Base-by-base conservation (phyloP, 2,888 invertebrate species). In the Zaprionus obscuricornis region DNA sequence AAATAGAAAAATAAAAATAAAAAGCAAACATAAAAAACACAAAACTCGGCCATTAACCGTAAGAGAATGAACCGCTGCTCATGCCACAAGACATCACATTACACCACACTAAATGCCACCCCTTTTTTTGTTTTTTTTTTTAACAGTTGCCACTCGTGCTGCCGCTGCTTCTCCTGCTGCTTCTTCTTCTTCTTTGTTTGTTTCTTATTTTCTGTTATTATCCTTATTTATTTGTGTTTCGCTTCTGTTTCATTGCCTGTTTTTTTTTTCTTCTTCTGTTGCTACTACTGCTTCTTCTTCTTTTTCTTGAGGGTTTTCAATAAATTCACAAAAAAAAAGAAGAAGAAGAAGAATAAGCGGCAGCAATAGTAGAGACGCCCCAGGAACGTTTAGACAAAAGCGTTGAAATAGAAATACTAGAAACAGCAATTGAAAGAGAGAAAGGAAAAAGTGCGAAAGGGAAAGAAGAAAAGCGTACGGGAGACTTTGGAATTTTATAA, bases 151-250 rank as follows among this genome's bases (percentile, higher is more conserved):
- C 40, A 26, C 26, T 2, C 42, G n/a, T 24, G 27, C 14, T 22
- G 33, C 39, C 45, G 27, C 29, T 17, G 17, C 45, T 62, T 54
- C 40, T 37, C 24, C 11, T 1, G 16, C 37, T 50, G 60, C 18
- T 42, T 7, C 24, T 26, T 4, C 29, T 17, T 17, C 45, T 62
- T 54, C 40, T 37, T 22, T 14, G 1, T 10, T 24, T 18, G 31
- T 16, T 8, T 10, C 16, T 29, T 16, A 37, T 49, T 26, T 50
- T 36, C 51, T 60, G 51, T 60, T 76, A 86, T 86, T 87, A 78
- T 85, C 78, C 78, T 86, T 86, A 84, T 86, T 87, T 87, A 86
- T 87, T 86, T 82, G 68, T 66, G 46, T 74, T 74, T 71, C 65
- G 62, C 76, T 83, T 75, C 71, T 74, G 69, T 76, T 67, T 70